Evolutionary conservation across 2,113 vertebrate species (phyloP), one percentile per base, ranked within the genome.

Genomic region (Scophthalmus maximus): DNA sequence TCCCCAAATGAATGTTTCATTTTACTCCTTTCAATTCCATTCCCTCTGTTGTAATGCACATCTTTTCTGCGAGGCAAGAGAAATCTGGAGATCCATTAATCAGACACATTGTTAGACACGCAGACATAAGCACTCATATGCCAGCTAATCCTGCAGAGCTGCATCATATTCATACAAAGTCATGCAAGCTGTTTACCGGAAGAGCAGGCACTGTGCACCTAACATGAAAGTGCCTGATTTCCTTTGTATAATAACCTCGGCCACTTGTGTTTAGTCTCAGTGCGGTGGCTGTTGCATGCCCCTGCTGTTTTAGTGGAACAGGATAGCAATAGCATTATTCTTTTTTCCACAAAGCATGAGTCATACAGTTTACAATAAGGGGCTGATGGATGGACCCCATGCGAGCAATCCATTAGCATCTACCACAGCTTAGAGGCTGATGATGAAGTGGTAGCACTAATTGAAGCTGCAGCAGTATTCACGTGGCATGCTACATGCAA

Each of bases 1-100:
- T 81, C 76, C 68, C 62, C 79, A 77, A 52, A 82, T 81, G 76
- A 86, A 90, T 89, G 83, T 89, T 89, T 89, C 76, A 88, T 90
- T 90, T 91, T 85, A 74, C 82, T 84, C 61, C 49, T 78, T 89
- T 87, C 78, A 30, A 78, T 88, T 85, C 60, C 74, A 58, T 81
- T 86, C 84, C 73, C 77, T 69, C 68, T 64, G 73, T 81, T 63
- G 83, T 78, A 50, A 46, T 53, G 58, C 79, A 58, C 78, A 81
- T 82, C 71, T 81, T 36, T 72, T 80, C 61, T 61, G 55, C 69
- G 67, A 22, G 71, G 81, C 81, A 81, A 79, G 68, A 77, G 49
- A 73, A 79, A 83, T 83, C 52, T 32, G 20, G n/a, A 65, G 42
- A 20, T 32, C 40, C 73, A 86, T 91, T 85, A 36, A 78, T 90